Percentiles rank a stretch among this genome's conserved stretches.
Conservation (phyloP, 2,797 vertebrate species). For the Lemur catta region DNA sequence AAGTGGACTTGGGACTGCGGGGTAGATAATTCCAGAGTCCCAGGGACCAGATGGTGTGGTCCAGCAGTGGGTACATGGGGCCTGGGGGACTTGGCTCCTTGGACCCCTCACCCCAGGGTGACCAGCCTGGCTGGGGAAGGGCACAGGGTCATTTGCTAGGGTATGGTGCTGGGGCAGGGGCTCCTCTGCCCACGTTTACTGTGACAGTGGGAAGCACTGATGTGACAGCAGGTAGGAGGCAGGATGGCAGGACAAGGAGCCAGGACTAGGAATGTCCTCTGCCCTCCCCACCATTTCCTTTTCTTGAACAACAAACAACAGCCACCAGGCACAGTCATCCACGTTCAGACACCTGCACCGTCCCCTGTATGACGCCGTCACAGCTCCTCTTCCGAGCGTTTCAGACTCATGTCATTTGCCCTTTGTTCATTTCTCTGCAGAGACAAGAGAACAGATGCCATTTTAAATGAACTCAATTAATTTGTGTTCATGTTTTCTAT, state of each 20-base stretch:
- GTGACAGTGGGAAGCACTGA: too few relatives aligned
- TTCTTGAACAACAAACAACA: too few relatives aligned
- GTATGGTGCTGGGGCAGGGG: rapidly evolving
- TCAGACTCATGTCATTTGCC: not conserved
- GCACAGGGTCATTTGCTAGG: not conserved
- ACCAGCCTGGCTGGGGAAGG: not conserved
- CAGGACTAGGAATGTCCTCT: not conserved
- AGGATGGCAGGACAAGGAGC: not conserved
- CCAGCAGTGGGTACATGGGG: not conserved
- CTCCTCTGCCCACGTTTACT: too few relatives aligned
- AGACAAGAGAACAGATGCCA: not conserved
- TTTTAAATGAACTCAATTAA: not conserved
- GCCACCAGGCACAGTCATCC: not conserved
- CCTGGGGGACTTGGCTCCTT: not conserved
- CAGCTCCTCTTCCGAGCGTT: too few relatives aligned
- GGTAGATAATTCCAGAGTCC: not conserved
- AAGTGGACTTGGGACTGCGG: not conserved
- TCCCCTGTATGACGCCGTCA: not conserved
- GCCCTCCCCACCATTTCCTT: rapidly evolving
- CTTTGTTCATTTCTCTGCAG: not conserved
- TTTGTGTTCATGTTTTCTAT: not conserved
- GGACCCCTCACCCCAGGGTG: not conserved
- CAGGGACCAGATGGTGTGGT: not conserved
- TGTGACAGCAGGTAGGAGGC: too few relatives aligned
- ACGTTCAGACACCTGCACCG: not conserved